Percentiles rank a stretch among this genome's conserved stretches.
phyloP scores from a whole-genome alignment of 1,140 invertebrate genomes.

The Sycophaga agraensis region DNA sequence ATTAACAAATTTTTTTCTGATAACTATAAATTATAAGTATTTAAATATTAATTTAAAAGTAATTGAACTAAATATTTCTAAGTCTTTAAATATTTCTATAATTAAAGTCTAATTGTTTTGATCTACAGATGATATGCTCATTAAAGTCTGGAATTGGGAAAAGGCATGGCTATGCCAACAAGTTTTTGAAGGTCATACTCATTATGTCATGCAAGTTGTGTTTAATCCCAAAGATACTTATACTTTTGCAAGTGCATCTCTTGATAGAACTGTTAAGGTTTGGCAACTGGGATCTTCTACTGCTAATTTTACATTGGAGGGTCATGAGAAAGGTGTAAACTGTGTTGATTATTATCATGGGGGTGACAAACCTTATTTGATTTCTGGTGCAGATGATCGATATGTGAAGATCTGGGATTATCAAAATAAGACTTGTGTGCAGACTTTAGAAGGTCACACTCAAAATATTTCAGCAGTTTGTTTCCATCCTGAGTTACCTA shows the following conservation, averaged over 20 bases:
- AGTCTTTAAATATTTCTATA: too few relatives aligned
- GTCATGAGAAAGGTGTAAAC: slow-evolving; percentile 98
- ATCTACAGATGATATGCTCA: slow-evolving; percentile 98
- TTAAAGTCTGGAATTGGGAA: slow-evolving; percentile 99
- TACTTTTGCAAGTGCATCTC: slow-evolving; percentile 98
- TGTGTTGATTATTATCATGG: slow-evolving; percentile 99
- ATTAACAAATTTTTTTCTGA: too few relatives aligned
- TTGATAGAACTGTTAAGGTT: slow-evolving; percentile 97
- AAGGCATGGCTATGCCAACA: slow-evolving; percentile 97
- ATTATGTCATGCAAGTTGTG: slow-evolving; percentile 99
- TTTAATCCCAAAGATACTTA: slow-evolving; percentile 99
- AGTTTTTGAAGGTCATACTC: slow-evolving; percentile 96
- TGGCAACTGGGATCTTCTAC: slow-evolving; percentile 97
- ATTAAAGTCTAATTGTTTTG: too few relatives aligned
- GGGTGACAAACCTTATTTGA: slow-evolving; percentile 99
- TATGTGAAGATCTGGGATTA: slow-evolving; percentile 99
- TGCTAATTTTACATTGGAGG: slow-evolving; percentile 97
- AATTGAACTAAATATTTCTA: too few relatives aligned
- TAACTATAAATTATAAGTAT: too few relatives aligned
- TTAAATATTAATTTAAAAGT: too few relatives aligned
- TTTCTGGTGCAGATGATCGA: slow-evolving; percentile 97
- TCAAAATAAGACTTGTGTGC: slow-evolving; percentile 99
- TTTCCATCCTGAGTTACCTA: slow-evolving; percentile 97
- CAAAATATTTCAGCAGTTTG: slow-evolving; percentile 92
- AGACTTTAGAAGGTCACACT: slow-evolving; percentile 95